Evolutionary conservation across 2,113 vertebrate genomes (phyloP).

Genomic region (Vidua macroura): DNA sequence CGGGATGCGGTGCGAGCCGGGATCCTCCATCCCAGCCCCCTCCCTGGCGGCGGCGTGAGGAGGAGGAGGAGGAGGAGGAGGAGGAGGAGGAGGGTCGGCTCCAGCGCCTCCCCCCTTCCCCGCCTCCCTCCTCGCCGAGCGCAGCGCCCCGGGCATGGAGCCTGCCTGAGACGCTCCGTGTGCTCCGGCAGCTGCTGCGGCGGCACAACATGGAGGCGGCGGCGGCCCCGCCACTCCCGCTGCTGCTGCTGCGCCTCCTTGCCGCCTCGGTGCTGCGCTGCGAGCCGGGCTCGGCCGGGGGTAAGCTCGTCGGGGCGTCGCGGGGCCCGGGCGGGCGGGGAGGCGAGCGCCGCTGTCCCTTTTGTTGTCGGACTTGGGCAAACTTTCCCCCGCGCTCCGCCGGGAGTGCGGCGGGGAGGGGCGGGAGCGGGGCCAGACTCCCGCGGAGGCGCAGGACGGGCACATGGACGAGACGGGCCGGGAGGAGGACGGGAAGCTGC

Average conservation of each 20-base stretch:
- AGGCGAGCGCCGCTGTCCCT: background rate
- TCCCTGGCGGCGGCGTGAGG: background rate
- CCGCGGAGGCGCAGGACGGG: background rate
- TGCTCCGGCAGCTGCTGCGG: constrained; percentile 59
- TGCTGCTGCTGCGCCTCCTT: constrained; percentile 36
- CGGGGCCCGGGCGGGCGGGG: background rate
- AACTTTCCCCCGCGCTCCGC: constrained; percentile 20
- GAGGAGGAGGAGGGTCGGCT: background rate
- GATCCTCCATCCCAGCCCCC: background rate
- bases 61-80: background rate
- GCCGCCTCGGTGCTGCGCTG: constrained; percentile 42
- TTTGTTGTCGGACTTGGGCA: constrained; percentile 49
- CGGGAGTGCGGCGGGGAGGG: background rate
- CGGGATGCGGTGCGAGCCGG: background rate
- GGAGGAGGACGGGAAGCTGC: background rate
- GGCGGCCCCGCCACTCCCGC: constrained; percentile 5
- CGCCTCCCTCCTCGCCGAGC: constrained; percentile 25
- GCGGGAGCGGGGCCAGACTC: background rate
- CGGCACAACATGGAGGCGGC: constrained; percentile 67
- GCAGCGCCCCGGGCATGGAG: constrained; percentile 61
- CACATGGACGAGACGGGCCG: background rate
- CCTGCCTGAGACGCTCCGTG: constrained; percentile 53
- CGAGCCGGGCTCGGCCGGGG: constrained; percentile 12
- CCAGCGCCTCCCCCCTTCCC: constrained; percentile 29
- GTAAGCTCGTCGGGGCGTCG: background rate